phyloP scores from a whole-genome alignment of 2,888 invertebrate species.

The Perdita meconis region DNA sequence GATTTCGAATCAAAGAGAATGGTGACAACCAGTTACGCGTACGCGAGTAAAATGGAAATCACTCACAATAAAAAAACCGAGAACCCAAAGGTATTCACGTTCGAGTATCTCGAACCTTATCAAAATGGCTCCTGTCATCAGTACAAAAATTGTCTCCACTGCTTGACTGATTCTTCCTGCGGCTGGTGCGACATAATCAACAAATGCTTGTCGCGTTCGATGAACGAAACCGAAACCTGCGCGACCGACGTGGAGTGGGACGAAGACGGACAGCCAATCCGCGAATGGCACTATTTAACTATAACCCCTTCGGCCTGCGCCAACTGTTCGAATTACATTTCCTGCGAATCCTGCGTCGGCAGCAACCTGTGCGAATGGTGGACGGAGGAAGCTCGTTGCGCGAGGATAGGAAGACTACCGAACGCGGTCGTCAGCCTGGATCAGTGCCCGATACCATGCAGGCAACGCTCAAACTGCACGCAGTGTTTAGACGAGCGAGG shows the following conservation, averaged over 20 bases:
- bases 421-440: slow-evolving; percentile 88
- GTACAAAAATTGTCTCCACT: slow-evolving; percentile 94
- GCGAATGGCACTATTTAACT: slow-evolving; percentile 92
- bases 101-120: slow-evolving; percentile 95
- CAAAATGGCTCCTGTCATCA: slow-evolving; percentile 91
- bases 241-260: slow-evolving; percentile 84
- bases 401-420: slow-evolving; percentile 90
- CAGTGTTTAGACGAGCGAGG: slow-evolving; percentile 94
- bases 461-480: slow-evolving; percentile 90
- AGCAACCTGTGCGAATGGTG: slow-evolving; percentile 95
- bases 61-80: slow-evolving; percentile 91
- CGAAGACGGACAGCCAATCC: slow-evolving; percentile 85
- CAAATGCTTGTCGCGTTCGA: slow-evolving; percentile 88
- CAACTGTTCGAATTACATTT: slow-evolving; percentile 95
- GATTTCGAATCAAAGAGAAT: slow-evolving; percentile 89
- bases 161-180: slow-evolving; percentile 94
- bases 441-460: slow-evolving; percentile 93
- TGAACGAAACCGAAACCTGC: slow-evolving; percentile 89
- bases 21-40: slow-evolving; percentile 81
- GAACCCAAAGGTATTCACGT: slow-evolving; percentile 93
- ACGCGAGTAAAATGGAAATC: slow-evolving; percentile 91
- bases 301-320: slow-evolving; percentile 93
- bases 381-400: slow-evolving; percentile 94
- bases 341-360: slow-evolving; percentile 92
- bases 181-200: slow-evolving; percentile 95